Conservation (phyloP, 2,113 vertebrate species). For the Callorhinus ursinus region DNA sequence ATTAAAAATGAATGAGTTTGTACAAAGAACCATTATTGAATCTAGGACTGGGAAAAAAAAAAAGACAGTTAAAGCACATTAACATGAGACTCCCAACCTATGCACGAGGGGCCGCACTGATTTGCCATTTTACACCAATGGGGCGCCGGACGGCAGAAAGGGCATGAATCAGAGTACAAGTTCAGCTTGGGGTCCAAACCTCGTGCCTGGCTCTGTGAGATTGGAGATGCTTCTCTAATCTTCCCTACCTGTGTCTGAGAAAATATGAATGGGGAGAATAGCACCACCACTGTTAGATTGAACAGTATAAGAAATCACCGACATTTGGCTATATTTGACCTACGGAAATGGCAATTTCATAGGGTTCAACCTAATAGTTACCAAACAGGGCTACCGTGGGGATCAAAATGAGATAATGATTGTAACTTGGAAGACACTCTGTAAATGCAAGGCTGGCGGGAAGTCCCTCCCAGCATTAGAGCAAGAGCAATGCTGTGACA, state of each 20-base stretch:
- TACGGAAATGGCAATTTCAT: background rate
- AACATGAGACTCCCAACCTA: background rate
- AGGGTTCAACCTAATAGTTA: background rate
- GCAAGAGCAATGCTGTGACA: background rate
- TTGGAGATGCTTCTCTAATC: background rate
- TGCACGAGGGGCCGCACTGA: background rate
- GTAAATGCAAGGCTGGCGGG: accelerated
- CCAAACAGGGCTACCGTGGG: background rate
- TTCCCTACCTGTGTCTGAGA: background rate
- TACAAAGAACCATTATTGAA: constrained; percentile 78
- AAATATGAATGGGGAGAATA: background rate
- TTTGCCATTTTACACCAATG: background rate
- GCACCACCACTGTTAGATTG: background rate
- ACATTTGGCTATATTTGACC: background rate
- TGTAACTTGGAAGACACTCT: background rate
- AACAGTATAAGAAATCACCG: background rate
- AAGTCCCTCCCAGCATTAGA: background rate
- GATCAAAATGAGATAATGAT: background rate
- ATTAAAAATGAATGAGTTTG: constrained; percentile 88
- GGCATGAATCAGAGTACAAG: background rate
- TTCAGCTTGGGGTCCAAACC: background rate
- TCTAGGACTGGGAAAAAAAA: background rate
- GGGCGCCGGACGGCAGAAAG: background rate
- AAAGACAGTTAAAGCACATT: background rate
- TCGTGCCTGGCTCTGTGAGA: background rate